phyloP scores from a whole-genome alignment of 2,113 vertebrate genomes.

The Rhinogobius similis region DNA sequence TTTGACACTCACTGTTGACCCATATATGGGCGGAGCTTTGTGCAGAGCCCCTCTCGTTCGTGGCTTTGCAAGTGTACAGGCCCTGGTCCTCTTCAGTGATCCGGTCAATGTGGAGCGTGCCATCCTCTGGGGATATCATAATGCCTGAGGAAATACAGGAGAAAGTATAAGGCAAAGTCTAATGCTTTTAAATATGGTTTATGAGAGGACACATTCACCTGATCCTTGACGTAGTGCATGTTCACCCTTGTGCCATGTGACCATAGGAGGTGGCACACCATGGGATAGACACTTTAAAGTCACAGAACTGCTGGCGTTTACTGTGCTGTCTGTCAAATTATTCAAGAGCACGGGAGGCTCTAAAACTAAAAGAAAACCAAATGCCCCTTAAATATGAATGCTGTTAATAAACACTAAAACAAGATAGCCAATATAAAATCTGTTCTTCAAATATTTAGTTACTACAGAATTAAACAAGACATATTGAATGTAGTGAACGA shows the following conservation, averaged over 20 bases:
- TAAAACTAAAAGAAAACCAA: constrained; percentile 78
- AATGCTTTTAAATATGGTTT: background rate
- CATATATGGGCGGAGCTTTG: constrained; percentile 87
- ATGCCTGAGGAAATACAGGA: constrained; percentile 78
- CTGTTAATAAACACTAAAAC: constrained; percentile 1
- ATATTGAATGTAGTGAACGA: background rate
- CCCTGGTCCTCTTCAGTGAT: constrained; percentile 90
- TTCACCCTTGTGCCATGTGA: constrained; percentile 93
- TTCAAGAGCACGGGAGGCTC: constrained; percentile 83
- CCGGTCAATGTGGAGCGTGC: constrained; percentile 89
- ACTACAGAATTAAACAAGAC: background rate
- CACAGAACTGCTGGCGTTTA: constrained; percentile 86
- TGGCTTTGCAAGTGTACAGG: constrained; percentile 86
- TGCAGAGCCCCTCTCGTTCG: constrained; percentile 86
- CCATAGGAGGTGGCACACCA: constrained; percentile 84
- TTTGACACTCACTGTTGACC: constrained; percentile 81
- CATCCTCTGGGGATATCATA: constrained; percentile 83
- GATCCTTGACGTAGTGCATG: constrained; percentile 83
- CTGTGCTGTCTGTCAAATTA: constrained; percentile 83
- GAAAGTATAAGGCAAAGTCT: background rate
- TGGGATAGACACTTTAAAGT: constrained; percentile 80
- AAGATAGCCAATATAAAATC: too few species aligned
- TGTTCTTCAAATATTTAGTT: background rate
- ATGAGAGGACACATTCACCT: constrained; percentile 75
- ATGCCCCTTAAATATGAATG: background rate